Percentiles rank a stretch among this genome's conserved stretches.
Evolutionary conservation across 2,888 invertebrate species (phyloP).

Genomic region (Polyommatus icarus): DNA sequence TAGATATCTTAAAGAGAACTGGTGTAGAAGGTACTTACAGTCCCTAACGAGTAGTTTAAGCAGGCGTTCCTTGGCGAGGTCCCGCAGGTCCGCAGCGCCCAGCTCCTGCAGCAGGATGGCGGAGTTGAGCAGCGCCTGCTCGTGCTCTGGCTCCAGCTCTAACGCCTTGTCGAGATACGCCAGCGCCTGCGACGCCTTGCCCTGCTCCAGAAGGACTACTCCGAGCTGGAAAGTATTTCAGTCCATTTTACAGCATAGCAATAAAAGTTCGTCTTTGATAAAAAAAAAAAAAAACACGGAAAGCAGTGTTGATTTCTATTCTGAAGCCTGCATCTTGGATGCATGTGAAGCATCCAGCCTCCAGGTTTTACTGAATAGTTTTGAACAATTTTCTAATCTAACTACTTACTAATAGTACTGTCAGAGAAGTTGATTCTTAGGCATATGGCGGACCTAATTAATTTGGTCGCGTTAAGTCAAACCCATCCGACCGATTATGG

Average conservation of each 20-base stretch:
- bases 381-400: too few relatives aligned
- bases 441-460: too few relatives aligned
- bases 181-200: conserved; percentile 93
- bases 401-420: too few relatives aligned
- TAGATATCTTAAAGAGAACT: too few relatives aligned
- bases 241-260: background rate
- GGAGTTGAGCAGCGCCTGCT: conserved; percentile 96
- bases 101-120: conserved; percentile 96
- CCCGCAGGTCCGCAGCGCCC: conserved; percentile 88
- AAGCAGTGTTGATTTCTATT: too few relatives aligned
- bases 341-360: too few relatives aligned
- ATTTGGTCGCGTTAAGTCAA: too few relatives aligned
- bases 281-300: too few relatives aligned
- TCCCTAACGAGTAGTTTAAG: conserved; percentile 89
- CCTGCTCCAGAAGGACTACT: conserved; percentile 95
- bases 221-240: conserved; percentile 84
- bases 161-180: conserved; percentile 96
- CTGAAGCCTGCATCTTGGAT: too few relatives aligned
- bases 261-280: background rate
- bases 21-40: conserved; percentile 56
- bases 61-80: conserved; percentile 89
- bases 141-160: conserved; percentile 95
- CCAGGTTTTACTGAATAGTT: too few relatives aligned
- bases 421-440: too few relatives aligned
- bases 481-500: too few relatives aligned